Conservation (phyloP, 2,888 invertebrate species). For the Agrotis exclamationis region DNA sequence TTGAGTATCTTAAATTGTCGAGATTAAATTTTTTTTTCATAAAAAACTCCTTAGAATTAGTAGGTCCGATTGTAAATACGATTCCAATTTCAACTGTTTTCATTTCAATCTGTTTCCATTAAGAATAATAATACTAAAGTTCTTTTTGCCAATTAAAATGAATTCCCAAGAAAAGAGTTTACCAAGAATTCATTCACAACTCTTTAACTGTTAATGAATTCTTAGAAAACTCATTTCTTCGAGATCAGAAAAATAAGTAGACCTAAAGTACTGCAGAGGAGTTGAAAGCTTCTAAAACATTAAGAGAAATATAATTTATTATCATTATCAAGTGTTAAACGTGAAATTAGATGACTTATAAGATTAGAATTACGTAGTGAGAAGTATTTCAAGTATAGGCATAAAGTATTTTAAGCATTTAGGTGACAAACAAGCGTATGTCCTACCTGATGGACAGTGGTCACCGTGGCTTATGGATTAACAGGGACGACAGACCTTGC, state of each 20-base stretch:
- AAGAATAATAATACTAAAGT: background rate
- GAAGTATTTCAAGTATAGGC: too few species aligned
- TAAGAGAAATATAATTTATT: background rate
- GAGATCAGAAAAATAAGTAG: background rate
- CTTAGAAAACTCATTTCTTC: background rate
- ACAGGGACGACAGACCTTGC: too few species aligned
- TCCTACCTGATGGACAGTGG: too few species aligned
- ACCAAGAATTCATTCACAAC: too few species aligned
- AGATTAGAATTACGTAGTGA: too few species aligned
- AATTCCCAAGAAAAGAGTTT: background rate
- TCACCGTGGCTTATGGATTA: too few species aligned
- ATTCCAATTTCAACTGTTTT: background rate
- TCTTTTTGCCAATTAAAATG: background rate
- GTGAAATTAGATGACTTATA: too few species aligned
- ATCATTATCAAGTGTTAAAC: background rate
- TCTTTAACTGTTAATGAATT: conserved; percentile 6
- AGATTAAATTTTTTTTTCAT: background rate
- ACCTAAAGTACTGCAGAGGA: background rate
- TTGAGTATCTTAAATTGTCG: too few species aligned
- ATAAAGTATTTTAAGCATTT: too few species aligned
- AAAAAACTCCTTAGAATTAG: background rate
- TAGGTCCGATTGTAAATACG: background rate
- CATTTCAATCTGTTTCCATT: background rate
- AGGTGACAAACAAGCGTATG: too few species aligned
- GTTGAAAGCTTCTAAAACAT: conserved; percentile 3